Evolutionary conservation across 2,888 invertebrate species (phyloP), one percentile per base, ranked within the genome.

Genomic region (Neoascia interrupta): DNA sequence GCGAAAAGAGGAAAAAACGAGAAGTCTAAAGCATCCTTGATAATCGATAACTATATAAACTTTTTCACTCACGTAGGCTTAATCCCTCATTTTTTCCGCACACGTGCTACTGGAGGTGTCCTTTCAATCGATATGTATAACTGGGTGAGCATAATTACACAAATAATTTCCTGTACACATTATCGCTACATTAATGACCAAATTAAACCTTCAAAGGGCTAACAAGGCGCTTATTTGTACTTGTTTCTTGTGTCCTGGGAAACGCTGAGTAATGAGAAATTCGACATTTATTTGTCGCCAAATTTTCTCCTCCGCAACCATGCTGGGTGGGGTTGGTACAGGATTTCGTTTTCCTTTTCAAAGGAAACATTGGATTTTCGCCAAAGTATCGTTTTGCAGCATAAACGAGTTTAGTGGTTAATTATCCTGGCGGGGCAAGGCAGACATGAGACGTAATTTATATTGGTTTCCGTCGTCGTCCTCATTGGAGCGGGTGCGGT

Each of bases 121-220:
- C 8, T 41, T 41, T 13, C 28, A 56, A 56, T 56, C 56, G 41
- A 56, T 56, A 41, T 19, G 10, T n/a, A n/a, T n/a, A n/a, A 56
- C 41, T 15, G 11, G 31, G 26, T 31, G 56, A 11, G 31, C 18
- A 15, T 13, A 56, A 56, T 56, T 41, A 56, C 5, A 28, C 41
- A 13, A 56, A 26, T 36, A 41, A 41, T 28, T 56, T 56, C 13
- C 19, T 19, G 26, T 28, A 19, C 41, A n/a, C 11, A 19, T 26
- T 31, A 26, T 8, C 34, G 34, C 31, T 49, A 34, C 19, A 49
- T 49, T 31, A 34, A 41, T 28, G 10, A 11, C 36, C 36, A 28
- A 41, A 56, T 41, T 56, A 56, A 10, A 56, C 11, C 18, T 21
- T 18, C 8, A 5, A 56, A 56, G 31, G 19, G 11, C 18, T 41